Evolutionary conservation across 2,888 invertebrate species (phyloP).

Genomic region (Melanargia galathea): DNA sequence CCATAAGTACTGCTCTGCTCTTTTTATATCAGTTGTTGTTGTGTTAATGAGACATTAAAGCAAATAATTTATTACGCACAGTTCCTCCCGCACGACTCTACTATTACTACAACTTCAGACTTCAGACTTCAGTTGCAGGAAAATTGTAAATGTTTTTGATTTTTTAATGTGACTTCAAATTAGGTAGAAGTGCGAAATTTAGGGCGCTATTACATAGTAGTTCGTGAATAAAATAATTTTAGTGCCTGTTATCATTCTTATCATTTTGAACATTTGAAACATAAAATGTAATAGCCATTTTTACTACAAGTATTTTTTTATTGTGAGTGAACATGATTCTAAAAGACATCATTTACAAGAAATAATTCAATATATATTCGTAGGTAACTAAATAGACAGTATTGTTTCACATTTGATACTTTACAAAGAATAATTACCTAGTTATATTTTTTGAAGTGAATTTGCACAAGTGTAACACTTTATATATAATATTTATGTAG

Average conservation of each 20-base stretch:
- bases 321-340: slow-evolving; percentile 10
- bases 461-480: slow-evolving; percentile 16
- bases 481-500: slow-evolving; percentile 1
- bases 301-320: neutral
- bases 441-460: neutral
- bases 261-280: slow-evolving; percentile 11
- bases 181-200: neutral
- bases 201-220: neutral
- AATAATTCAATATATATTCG: no score
- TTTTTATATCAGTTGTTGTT: slow-evolving; percentile 25
- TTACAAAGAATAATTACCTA: no score
- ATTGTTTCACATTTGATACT: neutral
- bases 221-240: neutral
- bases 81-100: slow-evolving; percentile 10
- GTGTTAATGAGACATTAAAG: slow-evolving; percentile 26
- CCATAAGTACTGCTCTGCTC: slow-evolving; percentile 1
- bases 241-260: neutral
- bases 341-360: neutral
- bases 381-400: slow-evolving; percentile 3
- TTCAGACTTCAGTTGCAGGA: neutral
- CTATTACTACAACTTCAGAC: neutral
- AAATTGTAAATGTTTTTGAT: neutral
- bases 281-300: slow-evolving; percentile 5
- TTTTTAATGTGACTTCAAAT: neutral
- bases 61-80: slow-evolving; percentile 20